Evolutionary conservation across 1,140 invertebrate species (phyloP), one percentile per base, ranked within the genome.

Genomic region (Potamilus streckersoni): DNA sequence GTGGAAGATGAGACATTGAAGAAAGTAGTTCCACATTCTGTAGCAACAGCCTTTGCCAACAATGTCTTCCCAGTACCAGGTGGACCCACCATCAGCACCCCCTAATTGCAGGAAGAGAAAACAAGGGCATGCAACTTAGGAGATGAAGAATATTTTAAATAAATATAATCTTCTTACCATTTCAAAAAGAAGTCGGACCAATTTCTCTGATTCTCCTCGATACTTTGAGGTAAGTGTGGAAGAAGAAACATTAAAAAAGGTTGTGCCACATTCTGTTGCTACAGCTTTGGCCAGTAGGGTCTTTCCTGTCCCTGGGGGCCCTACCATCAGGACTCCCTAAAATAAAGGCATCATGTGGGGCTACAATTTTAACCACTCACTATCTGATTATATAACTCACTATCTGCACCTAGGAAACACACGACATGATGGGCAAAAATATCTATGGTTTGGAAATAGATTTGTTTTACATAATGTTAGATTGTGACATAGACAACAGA

Each of bases 221-320:
- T 98, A 99, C 91, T 99, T 99, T 58, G 97, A 98, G 2, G 97
- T 98, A 23, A 99, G 92, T 1, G 96, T 98, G 2, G 97, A 97
- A 0, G 97, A 97, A 19, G 97, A 98, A 2, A 99, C 97, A 91
- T 98, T 99, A 90, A 99, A 99, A 91, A 99, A 99, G 1, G 98
- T 99, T 67, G 98, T 99, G 20, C 96, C 95, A 91, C 98, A 99
- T 92, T 99, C 98, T 0, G 98, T 99, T 20, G 98, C 98, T 2
- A 99, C 97, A 11, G 98, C 98, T 92, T 99, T 99, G 19, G 98
- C 98, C 61, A 99, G 91, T 95, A 99, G 96, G 1, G 98, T 99
- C 93, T 99, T 99, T 17, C 98, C 98, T 6, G 98, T 99, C 59
- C 98, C 98, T 5, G 95, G 97, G 19, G 97, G 97, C 3, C 97